phyloP scores from a whole-genome alignment of 2,113 vertebrate species.

The Bagarius yarrelli region DNA sequence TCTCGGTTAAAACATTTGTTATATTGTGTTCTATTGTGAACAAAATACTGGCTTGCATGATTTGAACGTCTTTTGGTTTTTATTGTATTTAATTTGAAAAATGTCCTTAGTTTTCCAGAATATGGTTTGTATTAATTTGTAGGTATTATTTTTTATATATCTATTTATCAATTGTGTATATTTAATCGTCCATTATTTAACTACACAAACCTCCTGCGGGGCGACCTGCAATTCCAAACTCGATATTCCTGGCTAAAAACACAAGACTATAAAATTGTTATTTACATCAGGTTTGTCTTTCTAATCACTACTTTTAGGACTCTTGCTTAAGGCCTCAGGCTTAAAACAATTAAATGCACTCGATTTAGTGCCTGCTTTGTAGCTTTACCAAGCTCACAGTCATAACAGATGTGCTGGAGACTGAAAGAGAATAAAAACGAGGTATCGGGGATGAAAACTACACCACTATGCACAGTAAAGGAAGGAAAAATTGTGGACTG shows the following conservation, averaged over 20 bases:
- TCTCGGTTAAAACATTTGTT: too few species aligned
- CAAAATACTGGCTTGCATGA: too few species aligned
- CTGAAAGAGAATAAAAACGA: constrained; percentile 36
- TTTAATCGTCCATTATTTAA: background rate
- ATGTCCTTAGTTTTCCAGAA: too few species aligned
- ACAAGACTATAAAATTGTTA: constrained; percentile 1
- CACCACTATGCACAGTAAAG: constrained; percentile 48
- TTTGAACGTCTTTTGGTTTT: too few species aligned
- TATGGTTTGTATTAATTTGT: too few species aligned
- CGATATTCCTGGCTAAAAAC: constrained; percentile 19
- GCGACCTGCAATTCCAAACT: background rate
- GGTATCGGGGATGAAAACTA: constrained; percentile 30
- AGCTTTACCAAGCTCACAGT: constrained; percentile 1
- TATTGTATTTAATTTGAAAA: too few species aligned
- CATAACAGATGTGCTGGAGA: constrained; percentile 28
- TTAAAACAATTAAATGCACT: constrained; percentile 13
- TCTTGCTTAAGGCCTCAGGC: background rate
- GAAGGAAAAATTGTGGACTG: constrained; percentile 1
- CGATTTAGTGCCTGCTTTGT: constrained; percentile 4
- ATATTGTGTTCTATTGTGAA: too few species aligned
- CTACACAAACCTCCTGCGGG: background rate
- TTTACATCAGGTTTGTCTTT: constrained; percentile 25
- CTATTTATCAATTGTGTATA: background rate
- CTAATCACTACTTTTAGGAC: constrained; percentile 16
- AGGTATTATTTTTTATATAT: too few species aligned